Percentiles rank a stretch among this genome's conserved stretches.
phyloP scores from a whole-genome alignment of 2,797 vertebrate species.

The Tapirus indicus region DNA sequence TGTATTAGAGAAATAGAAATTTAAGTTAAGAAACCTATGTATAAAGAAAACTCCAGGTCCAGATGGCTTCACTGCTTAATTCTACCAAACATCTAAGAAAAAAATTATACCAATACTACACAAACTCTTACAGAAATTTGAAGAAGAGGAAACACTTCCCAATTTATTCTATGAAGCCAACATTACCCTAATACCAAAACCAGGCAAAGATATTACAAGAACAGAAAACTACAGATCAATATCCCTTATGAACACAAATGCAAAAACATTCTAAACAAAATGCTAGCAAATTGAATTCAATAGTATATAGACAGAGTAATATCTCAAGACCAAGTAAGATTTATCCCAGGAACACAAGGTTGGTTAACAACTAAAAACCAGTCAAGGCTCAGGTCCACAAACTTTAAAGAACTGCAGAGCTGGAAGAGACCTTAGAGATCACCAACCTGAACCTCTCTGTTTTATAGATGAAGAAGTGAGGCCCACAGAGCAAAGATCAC shows the following conservation, averaged over 20 bases:
- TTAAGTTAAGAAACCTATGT: conserved; percentile 2
- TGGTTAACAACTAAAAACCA: neutral
- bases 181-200: neutral
- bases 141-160: neutral
- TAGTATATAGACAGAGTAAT: neutral
- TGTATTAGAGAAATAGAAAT: neutral
- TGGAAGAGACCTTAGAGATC: neutral
- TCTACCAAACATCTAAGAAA: neutral
- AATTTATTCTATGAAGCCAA: neutral
- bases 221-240: neutral
- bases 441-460: neutral
- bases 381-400: neutral
- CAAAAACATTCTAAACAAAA: neutral
- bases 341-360: neutral
- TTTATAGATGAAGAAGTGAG: neutral
- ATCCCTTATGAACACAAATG: neutral
- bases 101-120: neutral
- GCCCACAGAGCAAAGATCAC: neutral
- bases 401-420: neutral
- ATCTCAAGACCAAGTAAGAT: neutral
- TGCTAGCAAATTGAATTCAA: neutral
- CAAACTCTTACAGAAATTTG: neutral
- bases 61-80: neutral
- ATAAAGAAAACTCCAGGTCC: neutral
- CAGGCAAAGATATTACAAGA: neutral